Base-by-base conservation (phyloP, 2,113 vertebrate species). In the Ageneiosus marmoratus region DNA sequence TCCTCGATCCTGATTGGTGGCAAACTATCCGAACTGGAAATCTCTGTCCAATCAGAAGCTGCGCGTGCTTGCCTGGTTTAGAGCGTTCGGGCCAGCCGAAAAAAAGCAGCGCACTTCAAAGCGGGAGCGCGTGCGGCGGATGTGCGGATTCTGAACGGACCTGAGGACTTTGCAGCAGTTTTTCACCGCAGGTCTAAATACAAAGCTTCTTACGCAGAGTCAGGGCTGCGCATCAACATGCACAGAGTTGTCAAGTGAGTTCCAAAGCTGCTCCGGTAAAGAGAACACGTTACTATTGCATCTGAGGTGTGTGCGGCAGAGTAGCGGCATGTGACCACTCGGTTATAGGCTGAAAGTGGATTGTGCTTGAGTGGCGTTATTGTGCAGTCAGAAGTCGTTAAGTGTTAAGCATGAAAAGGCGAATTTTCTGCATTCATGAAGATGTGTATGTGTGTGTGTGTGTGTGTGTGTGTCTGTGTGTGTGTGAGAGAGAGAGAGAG, bases 231-330 rank as follows among this genome's bases (percentile, higher is more conserved):
- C 12, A 18, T 27, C 76, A 77, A 44, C 76, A 74, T 63, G 55
- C 62, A 46, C 62, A 2, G 79, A 62, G 62, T 70, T 60, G 65
- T 80, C 50, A 65, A 81, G 84, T 70, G 75, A 81, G 81, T 85
- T 82, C 53, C 53, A 50, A 82, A 29, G 62, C 51, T 77, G 63
- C 48, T 73, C 9, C 12, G 7, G 1, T 8, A 5, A 41, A 41
- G 37, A 5, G 37, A 41, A 41, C 15, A 51, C 27, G 7, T 10
- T 2, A 20, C 29, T 69, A 3, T 1, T 22, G 34, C 63, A 0
- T 13, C 10, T 69, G 11, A 6, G 11, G 46, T 46, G 1, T 62
- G 13, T 62, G n/a, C 58, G 27, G 63, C 29, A 46, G 46, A 46
- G 7, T 10, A 46, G 7, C 1, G 46, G 46, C n/a, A n/a, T n/a